Evolutionary conservation across 2,797 vertebrate genomes (phyloP).

Genomic region (Calcarius lapponicus): DNA sequence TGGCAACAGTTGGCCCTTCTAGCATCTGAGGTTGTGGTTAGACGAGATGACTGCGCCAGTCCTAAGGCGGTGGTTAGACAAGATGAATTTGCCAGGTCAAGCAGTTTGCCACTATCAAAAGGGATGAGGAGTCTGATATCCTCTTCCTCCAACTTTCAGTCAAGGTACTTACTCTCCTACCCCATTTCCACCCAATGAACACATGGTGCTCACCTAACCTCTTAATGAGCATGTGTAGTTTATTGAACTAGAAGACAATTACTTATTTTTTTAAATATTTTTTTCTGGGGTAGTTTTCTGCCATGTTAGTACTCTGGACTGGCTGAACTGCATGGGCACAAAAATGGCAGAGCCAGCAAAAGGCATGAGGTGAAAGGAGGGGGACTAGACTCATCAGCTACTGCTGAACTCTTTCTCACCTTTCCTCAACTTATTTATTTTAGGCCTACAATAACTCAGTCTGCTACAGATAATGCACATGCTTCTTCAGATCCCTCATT

Average conservation of each 20-base stretch:
- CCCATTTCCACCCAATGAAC: background rate
- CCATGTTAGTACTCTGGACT: rapidly evolving
- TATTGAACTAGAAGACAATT: background rate
- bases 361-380: background rate
- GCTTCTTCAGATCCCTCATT: background rate
- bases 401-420: background rate
- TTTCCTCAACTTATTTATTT: background rate
- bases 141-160: background rate
- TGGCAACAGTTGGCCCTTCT: background rate
- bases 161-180: background rate
- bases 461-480: background rate
- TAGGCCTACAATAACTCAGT: background rate
- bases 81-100: background rate
- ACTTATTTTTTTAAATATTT: rapidly evolving
- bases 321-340: background rate
- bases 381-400: background rate
- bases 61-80: background rate
- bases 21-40: background rate
- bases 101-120: background rate
- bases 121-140: rapidly evolving
- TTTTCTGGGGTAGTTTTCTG: background rate
- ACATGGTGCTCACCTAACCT: background rate
- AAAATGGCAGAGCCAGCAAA: background rate
- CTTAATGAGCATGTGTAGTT: background rate
- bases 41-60: rapidly evolving